These are phyloP conservation scores for Orthosia incerta DNA, from an alignment of 2,888 invertebrate species.

Conservation along the genomic window DNA sequence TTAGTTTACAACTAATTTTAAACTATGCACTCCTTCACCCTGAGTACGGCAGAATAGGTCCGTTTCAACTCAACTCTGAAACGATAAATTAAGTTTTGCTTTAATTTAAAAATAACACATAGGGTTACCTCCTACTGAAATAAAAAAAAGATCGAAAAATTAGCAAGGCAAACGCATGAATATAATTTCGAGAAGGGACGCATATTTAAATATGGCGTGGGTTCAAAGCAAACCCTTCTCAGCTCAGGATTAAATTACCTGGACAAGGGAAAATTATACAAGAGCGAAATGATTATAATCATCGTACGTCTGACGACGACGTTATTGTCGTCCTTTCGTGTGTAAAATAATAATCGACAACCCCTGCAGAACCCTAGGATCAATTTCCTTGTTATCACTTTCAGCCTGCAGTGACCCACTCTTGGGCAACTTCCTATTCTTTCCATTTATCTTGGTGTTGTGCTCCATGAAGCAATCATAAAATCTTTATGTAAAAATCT, in stretches of 20 bases:
- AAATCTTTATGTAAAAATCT: too few relatives aligned
- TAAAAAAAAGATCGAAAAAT: background rate
- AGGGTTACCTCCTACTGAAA: background rate
- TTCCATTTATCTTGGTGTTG: too few relatives aligned
- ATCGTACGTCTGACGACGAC: background rate
- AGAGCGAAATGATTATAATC: constrained; percentile 21
- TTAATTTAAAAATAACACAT: background rate
- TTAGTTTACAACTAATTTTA: too few relatives aligned
- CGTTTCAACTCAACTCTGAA: too few relatives aligned
- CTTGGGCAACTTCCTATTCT: too few relatives aligned
- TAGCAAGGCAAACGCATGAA: constrained; percentile 15
- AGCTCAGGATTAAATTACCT: constrained; percentile 30
- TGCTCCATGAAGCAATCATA: too few relatives aligned
- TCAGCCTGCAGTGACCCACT: too few relatives aligned
- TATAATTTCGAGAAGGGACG: constrained; percentile 34
- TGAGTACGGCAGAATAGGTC: too few relatives aligned
- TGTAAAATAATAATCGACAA: constrained; percentile 1
- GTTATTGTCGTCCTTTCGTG: constrained; percentile 9
- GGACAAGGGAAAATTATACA: constrained; percentile 35
- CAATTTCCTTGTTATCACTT: too few relatives aligned
- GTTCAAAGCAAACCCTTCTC: constrained; percentile 28
- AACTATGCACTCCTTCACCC: too few relatives aligned
- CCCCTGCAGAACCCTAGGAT: background rate
- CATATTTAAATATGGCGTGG: constrained; percentile 47
- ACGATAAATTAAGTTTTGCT: background rate